These are phyloP conservation scores for Phrynosoma blainvillii DNA, from an alignment of 2,113 vertebrate species.

Conservation along the genomic window DNA sequence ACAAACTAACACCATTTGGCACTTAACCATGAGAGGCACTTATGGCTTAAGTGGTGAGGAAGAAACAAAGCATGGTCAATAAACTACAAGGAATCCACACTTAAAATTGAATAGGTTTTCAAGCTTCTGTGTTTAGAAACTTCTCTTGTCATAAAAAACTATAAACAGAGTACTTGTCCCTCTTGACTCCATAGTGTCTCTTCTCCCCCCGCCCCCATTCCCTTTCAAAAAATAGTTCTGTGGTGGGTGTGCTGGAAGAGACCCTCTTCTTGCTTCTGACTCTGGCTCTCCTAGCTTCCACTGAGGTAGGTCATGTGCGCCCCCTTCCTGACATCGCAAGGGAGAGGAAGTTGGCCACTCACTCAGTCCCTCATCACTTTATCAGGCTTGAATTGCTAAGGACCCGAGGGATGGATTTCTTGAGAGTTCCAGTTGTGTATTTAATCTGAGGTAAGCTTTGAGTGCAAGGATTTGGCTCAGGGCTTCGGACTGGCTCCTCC, in stretches of 20 bases:
- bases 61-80: constrained; percentile 24
- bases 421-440: constrained; percentile 41
- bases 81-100: constrained; percentile 28
- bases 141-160: constrained; percentile 38
- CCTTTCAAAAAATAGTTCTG: constrained; percentile 29
- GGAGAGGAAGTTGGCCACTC: constrained; percentile 27
- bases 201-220: constrained; percentile 14
- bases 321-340: constrained; percentile 3
- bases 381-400: constrained; percentile 42
- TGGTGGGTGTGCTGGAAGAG: neutral
- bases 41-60: constrained; percentile 28
- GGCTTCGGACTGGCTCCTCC: constrained; percentile 49
- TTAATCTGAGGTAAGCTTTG: constrained; percentile 67
- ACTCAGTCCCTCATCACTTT: constrained; percentile 42
- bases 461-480: constrained; percentile 51
- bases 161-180: constrained; percentile 12
- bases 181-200: constrained; percentile 19
- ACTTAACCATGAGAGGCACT: constrained; percentile 29
- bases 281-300: constrained; percentile 16
- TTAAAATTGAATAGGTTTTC: constrained; percentile 20
- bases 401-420: constrained; percentile 41
- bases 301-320: constrained; percentile 66
- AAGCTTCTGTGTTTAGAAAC: constrained; percentile 11
- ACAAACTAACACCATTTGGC: neutral
- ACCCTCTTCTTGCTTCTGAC: neutral